Evolutionary conservation across 2,113 vertebrate species (phyloP), one percentile per base, ranked within the genome.

Genomic region (Herpetotheres cachinnans): DNA sequence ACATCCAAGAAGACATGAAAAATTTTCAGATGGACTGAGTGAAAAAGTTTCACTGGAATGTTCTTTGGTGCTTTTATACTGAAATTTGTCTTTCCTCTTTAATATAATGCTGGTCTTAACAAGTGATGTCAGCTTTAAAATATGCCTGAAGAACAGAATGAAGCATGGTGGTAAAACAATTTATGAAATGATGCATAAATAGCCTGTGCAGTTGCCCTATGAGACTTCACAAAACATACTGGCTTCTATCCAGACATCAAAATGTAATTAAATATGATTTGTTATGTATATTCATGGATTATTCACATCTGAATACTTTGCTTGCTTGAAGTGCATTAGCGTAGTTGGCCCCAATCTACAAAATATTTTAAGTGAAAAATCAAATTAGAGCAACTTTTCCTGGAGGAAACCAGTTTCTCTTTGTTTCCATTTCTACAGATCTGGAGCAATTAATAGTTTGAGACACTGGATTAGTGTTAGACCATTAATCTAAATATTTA

Each of bases 401-500:
- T 82, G 67, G 10, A 95, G 82, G 71, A 94, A 92, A 87, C 52
- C 32, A 17, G 32, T 58, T 84, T 77, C 29, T 82, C 73, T 89
- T 89, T 92, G 63, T 93, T 82, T 93, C 38, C 7, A n/a, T 42
- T 66, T 94, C 81, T 38, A 72, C 71, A 76, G 36, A 86, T 94
- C 95, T 79, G 87, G 74, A 72, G 92, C 93, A 97, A 82, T 94
- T 97, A 97, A 97, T 84, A 95, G 42, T 72, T 91, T 96, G 72
- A 96, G 93, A 96, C 34, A 94, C 52, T 95, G 86, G 86, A 97
- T 90, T 93, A 86, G 82, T 86, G 66, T 84, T 91, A 96, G 94
- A 71, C 18, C 93, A 89, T 96, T 96, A 97, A 97, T 88, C 58
- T 96, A 95, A 96, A 96, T 95, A 94, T 95, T 95, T 93, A 97